Percentiles rank a stretch among this genome's conserved stretches.
These are phyloP conservation scores for Pseudococcus longispinus DNA, from an alignment of 2,888 invertebrate species.

Conservation along the genomic window DNA sequence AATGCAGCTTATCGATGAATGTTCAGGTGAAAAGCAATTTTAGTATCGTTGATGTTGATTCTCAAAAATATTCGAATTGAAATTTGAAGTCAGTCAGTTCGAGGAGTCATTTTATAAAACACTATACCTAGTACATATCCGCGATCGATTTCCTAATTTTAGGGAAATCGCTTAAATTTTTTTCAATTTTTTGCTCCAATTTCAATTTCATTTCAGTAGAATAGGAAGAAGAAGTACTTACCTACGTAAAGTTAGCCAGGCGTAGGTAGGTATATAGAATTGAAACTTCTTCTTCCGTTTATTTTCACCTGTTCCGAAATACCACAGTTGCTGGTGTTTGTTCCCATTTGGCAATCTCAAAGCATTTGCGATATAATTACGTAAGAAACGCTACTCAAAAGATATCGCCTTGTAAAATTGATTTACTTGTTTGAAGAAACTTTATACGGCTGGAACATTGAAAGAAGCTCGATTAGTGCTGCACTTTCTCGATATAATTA, in stretches of 20 bases:
- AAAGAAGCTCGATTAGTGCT: background rate
- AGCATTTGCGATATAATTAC: background rate
- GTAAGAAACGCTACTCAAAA: background rate
- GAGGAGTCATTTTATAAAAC: too few relatives aligned
- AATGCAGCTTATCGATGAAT: background rate
- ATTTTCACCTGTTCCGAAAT: background rate
- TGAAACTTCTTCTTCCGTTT: background rate
- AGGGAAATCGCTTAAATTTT: background rate
- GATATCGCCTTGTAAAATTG: background rate
- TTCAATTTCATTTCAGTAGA: background rate
- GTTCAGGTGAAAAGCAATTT: too few relatives aligned
- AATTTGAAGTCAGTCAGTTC: too few relatives aligned
- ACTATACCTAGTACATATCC: too few relatives aligned
- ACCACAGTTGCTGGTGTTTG: background rate
- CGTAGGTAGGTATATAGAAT: background rate
- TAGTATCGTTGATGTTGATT: too few relatives aligned
- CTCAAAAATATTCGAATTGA: too few relatives aligned
- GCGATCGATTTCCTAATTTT: background rate
- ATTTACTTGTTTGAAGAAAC: background rate
- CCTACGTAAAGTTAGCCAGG: too few relatives aligned
- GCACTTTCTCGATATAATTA: slow-evolving; percentile 5
- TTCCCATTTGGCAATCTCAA: background rate
- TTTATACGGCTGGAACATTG: background rate
- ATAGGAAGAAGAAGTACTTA: background rate
- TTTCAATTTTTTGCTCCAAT: background rate